Percentiles rank a stretch among this genome's conserved stretches.
phyloP scores from a whole-genome alignment of 1,140 invertebrate species.

The Halesus radiatus region DNA sequence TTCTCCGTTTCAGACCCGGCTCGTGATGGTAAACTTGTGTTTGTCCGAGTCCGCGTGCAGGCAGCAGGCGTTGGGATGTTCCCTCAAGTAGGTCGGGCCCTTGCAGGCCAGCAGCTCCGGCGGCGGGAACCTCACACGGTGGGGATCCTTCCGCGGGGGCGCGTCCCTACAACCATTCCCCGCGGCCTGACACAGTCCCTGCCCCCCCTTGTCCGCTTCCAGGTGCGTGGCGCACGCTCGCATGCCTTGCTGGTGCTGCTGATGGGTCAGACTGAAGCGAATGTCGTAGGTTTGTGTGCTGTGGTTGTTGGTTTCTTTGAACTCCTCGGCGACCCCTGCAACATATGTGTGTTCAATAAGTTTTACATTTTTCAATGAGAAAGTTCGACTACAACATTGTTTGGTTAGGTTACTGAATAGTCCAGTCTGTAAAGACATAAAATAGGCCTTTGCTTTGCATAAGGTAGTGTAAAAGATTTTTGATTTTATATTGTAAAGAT shows the following conservation, averaged over 20 bases:
- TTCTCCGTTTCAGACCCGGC: slow-evolving; percentile 40
- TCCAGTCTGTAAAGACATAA: too few relatives aligned
- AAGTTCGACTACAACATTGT: not conserved
- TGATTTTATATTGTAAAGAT: too few relatives aligned
- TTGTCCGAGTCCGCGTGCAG: slow-evolving; percentile 36
- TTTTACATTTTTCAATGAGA: not conserved
- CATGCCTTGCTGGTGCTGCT: slow-evolving; percentile 32
- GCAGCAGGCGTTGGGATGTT: slow-evolving; percentile 43
- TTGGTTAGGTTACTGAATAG: not conserved
- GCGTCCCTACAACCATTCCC: slow-evolving; percentile 20
- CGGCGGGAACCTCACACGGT: slow-evolving; percentile 27
- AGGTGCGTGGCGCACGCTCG: not conserved
- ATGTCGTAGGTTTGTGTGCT: slow-evolving; percentile 57
- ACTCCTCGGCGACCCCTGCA: slow-evolving; percentile 55
- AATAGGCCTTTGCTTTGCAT: too few relatives aligned
- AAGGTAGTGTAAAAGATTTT: too few relatives aligned
- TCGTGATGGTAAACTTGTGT: slow-evolving; percentile 30
- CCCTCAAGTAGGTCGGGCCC: slow-evolving; percentile 20
- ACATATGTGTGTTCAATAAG: not conserved
- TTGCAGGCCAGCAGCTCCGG: not conserved
- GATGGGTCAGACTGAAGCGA: slow-evolving; percentile 49
- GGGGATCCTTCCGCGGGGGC: not conserved
- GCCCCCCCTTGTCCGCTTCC: too few relatives aligned
- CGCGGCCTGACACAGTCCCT: not conserved
- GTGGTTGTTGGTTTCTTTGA: slow-evolving; percentile 55